Conservation (phyloP, 2,888 invertebrate genomes). For the Heliconius aoede region DNA sequence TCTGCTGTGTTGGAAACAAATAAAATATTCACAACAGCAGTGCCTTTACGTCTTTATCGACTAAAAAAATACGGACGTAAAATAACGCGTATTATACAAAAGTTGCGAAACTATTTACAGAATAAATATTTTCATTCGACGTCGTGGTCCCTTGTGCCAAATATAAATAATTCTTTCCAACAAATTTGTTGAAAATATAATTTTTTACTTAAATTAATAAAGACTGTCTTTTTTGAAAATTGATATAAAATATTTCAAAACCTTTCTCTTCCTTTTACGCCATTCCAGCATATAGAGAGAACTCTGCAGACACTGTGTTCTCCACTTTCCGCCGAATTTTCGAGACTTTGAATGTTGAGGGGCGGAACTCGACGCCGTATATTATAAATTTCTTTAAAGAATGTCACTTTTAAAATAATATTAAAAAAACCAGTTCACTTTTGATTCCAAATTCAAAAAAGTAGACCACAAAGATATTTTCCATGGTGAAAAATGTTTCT, state of each 20-base stretch:
- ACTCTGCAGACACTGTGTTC: no score
- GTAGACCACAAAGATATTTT: background rate
- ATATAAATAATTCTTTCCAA: background rate
- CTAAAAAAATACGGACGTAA: background rate
- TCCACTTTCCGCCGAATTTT: no score
- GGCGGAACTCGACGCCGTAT: no score
- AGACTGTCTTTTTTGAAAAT: background rate
- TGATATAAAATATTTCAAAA: no score
- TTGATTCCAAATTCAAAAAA: background rate
- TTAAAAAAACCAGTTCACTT: background rate
- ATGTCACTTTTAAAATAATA: background rate
- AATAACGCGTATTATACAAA: background rate
- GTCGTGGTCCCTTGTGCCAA: background rate
- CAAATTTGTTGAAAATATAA: slow-evolving; percentile 16
- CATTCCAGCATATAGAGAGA: no score
- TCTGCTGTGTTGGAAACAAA: no score
- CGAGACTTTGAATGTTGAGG: no score
- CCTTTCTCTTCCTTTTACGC: no score
- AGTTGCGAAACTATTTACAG: background rate
- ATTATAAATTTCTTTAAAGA: no score
- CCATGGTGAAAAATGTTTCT: background rate
- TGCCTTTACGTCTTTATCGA: background rate
- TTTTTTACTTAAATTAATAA: no score
- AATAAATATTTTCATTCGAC: background rate
- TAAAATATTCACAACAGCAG: no score